Conservation (phyloP, 2,113 vertebrate genomes). For the Lanius collurio region DNA sequence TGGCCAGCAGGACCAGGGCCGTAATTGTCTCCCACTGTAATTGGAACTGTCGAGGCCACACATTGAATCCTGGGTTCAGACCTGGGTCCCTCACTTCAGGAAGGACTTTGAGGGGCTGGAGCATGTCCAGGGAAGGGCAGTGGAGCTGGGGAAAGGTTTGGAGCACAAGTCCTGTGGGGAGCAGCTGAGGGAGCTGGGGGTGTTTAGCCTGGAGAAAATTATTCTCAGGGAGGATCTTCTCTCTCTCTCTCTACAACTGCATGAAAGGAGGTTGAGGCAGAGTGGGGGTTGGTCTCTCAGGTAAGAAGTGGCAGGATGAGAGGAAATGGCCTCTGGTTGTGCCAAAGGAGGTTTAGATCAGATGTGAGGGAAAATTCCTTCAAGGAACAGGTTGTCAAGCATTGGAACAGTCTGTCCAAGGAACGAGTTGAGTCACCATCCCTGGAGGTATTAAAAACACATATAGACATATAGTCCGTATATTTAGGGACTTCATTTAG, state of each 20-base stretch:
- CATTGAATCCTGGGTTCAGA: background rate
- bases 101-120: background rate
- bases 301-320: background rate
- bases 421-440: background rate
- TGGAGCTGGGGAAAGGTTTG: background rate
- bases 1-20: background rate
- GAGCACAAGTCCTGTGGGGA: background rate
- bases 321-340: background rate
- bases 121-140: fast-evolving
- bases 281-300: background rate
- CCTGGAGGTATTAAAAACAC: background rate
- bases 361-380: background rate
- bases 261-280: background rate
- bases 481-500: background rate
- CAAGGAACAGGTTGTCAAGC: background rate
- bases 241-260: fast-evolving
- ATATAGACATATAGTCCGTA: background rate
- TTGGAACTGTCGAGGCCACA: fast-evolving
- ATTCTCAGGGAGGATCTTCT: background rate
- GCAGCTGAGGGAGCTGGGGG: fast-evolving
- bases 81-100: background rate
- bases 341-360: background rate
- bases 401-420: background rate
- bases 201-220: background rate
- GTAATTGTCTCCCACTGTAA: background rate